Conservation (phyloP, 2,888 invertebrate genomes). For the Ceriagrion tenellum region DNA sequence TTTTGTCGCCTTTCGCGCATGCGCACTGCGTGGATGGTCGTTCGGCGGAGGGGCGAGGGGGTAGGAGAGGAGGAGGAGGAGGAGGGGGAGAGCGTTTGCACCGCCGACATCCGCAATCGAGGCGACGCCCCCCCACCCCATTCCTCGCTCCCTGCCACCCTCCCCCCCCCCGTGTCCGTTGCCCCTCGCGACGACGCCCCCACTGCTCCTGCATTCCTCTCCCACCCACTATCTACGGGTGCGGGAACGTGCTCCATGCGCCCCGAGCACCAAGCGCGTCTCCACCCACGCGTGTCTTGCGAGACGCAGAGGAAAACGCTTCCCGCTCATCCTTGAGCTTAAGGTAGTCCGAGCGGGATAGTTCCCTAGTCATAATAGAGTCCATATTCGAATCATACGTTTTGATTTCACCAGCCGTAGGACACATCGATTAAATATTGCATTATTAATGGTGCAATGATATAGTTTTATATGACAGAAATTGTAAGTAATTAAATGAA, state of each 20-base stretch:
- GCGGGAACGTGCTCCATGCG: background rate
- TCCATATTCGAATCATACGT: too few species aligned
- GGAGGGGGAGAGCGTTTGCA: too few species aligned
- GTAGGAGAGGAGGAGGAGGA: background rate
- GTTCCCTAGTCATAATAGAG: too few species aligned
- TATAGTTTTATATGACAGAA: too few species aligned
- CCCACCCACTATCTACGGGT: background rate
- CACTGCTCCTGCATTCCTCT: background rate
- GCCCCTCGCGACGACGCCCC: background rate
- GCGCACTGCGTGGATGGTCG: background rate
- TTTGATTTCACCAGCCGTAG: too few species aligned
- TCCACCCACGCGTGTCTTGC: slow-evolving; percentile 2
- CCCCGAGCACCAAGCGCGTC: background rate
- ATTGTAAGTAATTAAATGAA: too few species aligned
- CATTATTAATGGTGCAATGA: too few species aligned
- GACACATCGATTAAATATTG: too few species aligned
- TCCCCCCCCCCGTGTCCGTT: slow-evolving; percentile 3
- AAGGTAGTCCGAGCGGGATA: too few species aligned
- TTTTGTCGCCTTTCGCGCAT: slow-evolving; percentile 6
- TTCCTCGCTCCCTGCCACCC: too few species aligned
- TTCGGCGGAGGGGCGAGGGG: background rate
- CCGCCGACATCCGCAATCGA: background rate
- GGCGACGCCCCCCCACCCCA: background rate
- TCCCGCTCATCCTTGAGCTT: background rate
- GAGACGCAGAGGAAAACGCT: background rate